Conservation (phyloP, 2,888 invertebrate species). For the Macrosoma leucophasiata region DNA sequence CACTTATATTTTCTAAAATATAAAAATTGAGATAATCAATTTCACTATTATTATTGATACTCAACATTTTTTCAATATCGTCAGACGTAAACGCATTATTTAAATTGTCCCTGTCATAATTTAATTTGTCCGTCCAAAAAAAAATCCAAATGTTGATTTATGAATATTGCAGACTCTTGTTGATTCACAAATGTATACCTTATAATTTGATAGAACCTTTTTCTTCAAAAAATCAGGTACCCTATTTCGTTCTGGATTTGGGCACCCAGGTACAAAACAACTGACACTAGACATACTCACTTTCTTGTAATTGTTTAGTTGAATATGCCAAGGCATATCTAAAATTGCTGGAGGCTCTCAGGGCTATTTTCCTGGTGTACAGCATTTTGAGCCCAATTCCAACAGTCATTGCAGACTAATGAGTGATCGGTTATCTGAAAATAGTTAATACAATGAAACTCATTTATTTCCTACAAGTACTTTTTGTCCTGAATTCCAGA, state of each 20-base stretch:
- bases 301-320: background rate
- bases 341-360: background rate
- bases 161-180: background rate
- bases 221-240: constrained; percentile 1
- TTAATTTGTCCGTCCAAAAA: background rate
- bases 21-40: background rate
- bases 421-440: background rate
- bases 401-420: constrained; percentile 1
- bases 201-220: background rate
- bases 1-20: background rate
- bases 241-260: background rate
- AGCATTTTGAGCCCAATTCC: constrained; percentile 1
- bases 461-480: no score
- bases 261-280: constrained; percentile 2
- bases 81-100: no score
- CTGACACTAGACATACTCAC: constrained; percentile 1
- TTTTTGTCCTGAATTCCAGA: no score
- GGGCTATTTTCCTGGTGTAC: background rate
- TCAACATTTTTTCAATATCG: background rate
- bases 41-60: background rate
- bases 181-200: background rate
- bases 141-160: background rate
- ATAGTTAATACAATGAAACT: no score
- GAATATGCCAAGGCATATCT: background rate
- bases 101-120: background rate